Conservation (phyloP, 2,113 vertebrate genomes). For the Calypte anna region DNA sequence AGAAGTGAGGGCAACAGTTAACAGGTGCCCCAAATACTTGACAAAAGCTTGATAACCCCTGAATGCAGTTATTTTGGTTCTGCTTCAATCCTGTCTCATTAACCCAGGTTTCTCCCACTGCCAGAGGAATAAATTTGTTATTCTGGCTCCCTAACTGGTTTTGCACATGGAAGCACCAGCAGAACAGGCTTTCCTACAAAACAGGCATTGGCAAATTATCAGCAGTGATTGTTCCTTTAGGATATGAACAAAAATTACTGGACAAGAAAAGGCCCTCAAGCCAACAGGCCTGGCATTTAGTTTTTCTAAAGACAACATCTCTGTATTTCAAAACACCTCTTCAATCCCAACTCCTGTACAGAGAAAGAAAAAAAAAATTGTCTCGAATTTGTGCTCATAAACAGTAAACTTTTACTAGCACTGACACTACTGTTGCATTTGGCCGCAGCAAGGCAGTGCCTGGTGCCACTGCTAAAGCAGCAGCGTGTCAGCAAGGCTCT, state of each 20-base stretch:
- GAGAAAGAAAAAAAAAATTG: background rate
- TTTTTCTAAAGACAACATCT: background rate
- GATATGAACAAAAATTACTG: conserved; percentile 5
- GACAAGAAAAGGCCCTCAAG: background rate
- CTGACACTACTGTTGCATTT: background rate
- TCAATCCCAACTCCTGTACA: background rate
- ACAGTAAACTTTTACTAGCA: background rate
- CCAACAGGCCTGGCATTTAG: background rate
- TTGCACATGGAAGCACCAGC: background rate
- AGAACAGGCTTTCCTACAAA: conserved; percentile 7
- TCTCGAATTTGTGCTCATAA: background rate
- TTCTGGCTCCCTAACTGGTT: background rate
- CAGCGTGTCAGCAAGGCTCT: background rate
- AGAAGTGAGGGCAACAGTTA: background rate
- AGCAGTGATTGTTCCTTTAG: background rate
- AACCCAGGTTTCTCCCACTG: background rate
- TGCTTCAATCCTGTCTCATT: background rate
- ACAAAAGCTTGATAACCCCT: background rate
- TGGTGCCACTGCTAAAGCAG: background rate
- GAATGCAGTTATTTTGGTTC: background rate
- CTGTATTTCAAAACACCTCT: background rate
- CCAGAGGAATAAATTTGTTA: background rate
- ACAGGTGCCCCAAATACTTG: background rate
- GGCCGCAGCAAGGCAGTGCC: background rate
- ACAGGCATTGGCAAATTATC: background rate